Percentiles rank a stretch among this genome's conserved stretches.
These are phyloP conservation scores for Ligdia adustata DNA, from an alignment of 2,888 invertebrate genomes.

Conservation along the genomic window DNA sequence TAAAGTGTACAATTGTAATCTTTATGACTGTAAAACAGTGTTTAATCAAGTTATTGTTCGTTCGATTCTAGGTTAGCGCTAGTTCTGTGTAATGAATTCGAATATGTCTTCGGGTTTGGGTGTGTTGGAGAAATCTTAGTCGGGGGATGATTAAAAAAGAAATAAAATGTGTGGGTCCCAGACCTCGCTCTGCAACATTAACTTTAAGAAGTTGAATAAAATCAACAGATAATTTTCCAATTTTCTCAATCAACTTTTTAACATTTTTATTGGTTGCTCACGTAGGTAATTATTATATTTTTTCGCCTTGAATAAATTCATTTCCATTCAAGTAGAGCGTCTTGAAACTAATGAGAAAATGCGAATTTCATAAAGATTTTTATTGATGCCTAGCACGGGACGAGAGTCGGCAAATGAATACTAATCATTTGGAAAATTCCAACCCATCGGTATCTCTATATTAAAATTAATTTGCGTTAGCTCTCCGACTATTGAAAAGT, in stretches of 20 bases:
- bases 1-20: no score
- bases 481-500: slow-evolving; percentile 2
- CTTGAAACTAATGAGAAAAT: slow-evolving; percentile 14
- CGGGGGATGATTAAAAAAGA: no score
- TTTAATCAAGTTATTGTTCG: no score
- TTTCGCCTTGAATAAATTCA: slow-evolving; percentile 11
- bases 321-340: slow-evolving; percentile 8
- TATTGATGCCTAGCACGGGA: slow-evolving; percentile 11
- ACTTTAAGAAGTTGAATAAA: no score
- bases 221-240: background rate
- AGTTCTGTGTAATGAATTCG: no score
- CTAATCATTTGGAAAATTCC: slow-evolving; percentile 13
- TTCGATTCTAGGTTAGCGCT: no score
- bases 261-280: slow-evolving; percentile 6
- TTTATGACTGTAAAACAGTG: no score
- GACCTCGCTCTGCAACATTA: no score
- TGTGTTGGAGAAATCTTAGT: no score
- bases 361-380: slow-evolving; percentile 18
- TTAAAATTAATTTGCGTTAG: slow-evolving; percentile 4
- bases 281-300: slow-evolving; percentile 24
- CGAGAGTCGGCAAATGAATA: slow-evolving; percentile 11
- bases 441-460: slow-evolving; percentile 9
- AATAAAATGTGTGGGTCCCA: no score
- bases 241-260: no score
- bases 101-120: no score